phyloP scores from a whole-genome alignment of 2,797 vertebrate species.

The Phyllotis vaccarum region DNA sequence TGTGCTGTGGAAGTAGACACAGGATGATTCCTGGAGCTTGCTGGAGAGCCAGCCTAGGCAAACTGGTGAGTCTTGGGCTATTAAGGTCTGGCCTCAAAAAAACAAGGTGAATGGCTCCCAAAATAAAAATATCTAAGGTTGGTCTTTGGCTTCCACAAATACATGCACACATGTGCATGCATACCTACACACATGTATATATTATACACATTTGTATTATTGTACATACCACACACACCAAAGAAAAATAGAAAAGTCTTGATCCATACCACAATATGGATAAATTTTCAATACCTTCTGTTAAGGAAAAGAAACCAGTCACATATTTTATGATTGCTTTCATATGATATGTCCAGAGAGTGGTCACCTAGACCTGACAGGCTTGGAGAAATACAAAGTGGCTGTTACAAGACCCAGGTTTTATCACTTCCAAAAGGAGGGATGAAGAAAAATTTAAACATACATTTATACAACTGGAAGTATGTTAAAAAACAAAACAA shows the following conservation, averaged over 20 bases:
- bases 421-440: not conserved
- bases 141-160: not conserved
- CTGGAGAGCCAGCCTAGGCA: not conserved
- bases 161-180: not conserved
- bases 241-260: not conserved
- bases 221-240: not conserved
- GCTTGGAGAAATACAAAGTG: not conserved
- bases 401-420: not conserved
- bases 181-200: not conserved
- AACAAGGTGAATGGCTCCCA: not conserved
- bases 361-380: not conserved
- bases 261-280: not conserved
- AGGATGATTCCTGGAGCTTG: too few species aligned
- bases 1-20: not conserved
- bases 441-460: not conserved
- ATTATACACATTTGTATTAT: not conserved
- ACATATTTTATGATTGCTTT: not conserved
- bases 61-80: not conserved
- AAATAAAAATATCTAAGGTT: not conserved
- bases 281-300: not conserved
- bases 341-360: slow-evolving; percentile 13
- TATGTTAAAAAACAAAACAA: not conserved
- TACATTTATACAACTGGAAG: not conserved
- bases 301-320: not conserved
- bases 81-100: not conserved